Conservation (phyloP, 2,113 vertebrate species). For the Gymnarchus niloticus region DNA sequence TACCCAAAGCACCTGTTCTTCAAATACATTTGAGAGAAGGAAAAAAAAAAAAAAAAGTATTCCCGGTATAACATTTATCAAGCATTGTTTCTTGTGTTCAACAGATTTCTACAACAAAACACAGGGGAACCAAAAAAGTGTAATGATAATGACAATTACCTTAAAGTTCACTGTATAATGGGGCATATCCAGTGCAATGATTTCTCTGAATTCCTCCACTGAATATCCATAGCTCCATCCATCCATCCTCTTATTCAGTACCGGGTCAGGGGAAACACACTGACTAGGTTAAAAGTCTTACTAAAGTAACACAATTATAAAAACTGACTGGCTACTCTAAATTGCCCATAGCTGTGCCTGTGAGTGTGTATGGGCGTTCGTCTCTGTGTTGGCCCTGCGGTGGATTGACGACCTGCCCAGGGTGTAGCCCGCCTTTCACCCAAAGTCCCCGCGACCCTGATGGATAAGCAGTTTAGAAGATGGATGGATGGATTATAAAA, state of each 20-base stretch:
- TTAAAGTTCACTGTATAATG: no score
- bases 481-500: no score
- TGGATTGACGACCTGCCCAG: no score
- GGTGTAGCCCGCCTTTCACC: no score
- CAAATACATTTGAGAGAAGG: slow-evolving; percentile 9
- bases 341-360: no score
- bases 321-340: no score
- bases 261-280: background rate
- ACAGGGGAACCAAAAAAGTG: background rate
- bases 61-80: background rate
- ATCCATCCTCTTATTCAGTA: background rate
- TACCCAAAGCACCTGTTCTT: background rate
- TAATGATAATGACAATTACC: background rate
- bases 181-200: background rate
- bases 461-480: no score
- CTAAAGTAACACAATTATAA: background rate
- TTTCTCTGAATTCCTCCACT: background rate
- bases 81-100: background rate
- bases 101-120: background rate
- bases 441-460: no score
- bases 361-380: no score
- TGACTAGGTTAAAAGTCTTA: background rate
- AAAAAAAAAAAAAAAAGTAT: background rate
- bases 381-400: no score
- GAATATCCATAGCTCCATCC: background rate